These are phyloP conservation scores for Trichechus manatus DNA, from an alignment of 2,113 vertebrate species.

Conservation along the genomic window DNA sequence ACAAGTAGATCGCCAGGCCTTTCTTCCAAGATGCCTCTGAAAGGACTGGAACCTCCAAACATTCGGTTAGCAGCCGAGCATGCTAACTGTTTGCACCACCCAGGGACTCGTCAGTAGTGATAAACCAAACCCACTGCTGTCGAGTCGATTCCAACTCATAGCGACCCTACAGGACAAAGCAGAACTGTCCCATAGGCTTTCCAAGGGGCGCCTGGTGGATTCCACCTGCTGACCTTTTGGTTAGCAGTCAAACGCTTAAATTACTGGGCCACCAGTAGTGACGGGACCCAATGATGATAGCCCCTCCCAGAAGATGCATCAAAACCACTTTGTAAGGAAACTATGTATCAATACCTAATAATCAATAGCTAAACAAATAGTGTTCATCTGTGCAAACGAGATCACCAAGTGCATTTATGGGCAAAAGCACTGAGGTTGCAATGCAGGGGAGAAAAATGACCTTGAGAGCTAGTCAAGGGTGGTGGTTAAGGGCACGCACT, in stretches of 20 bases:
- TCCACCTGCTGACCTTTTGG: neutral
- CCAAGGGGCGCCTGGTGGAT: neutral
- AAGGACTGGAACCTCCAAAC: neutral
- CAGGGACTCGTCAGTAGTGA: neutral
- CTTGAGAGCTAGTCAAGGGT: too few relatives aligned
- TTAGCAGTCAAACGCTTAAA: too few relatives aligned
- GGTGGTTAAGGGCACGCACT: accelerated
- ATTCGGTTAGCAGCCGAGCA: neutral
- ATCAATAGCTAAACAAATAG: neutral
- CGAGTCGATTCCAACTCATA: neutral
- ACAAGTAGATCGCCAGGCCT: neutral
- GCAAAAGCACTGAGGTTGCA: neutral
- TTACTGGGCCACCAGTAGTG: neutral
- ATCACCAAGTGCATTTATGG: neutral
- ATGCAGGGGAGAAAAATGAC: accelerated
- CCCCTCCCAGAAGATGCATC: neutral
- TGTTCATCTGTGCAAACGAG: neutral
- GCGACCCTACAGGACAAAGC: neutral
- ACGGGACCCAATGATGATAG: neutral
- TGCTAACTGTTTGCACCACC: neutral
- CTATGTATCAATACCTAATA: neutral
- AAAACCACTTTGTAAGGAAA: neutral
- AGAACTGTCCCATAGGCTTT: neutral
- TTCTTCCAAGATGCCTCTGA: neutral
- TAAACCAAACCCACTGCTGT: too few relatives aligned